These are phyloP conservation scores for Drosophila hamatofila DNA, from an alignment of 2,888 invertebrate species.

Conservation along the genomic window DNA sequence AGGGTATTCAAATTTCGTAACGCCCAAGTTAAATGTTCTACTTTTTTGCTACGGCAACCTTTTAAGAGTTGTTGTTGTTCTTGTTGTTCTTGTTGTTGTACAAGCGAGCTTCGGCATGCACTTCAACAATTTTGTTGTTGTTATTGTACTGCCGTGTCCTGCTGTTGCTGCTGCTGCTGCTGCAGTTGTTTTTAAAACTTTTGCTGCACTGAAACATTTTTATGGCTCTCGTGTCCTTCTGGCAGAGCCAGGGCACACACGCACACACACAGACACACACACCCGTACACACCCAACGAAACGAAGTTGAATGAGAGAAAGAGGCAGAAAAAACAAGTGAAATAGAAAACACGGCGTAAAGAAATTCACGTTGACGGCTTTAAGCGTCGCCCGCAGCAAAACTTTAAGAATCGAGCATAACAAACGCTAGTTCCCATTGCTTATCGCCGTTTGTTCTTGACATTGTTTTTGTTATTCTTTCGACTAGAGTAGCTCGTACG, in stretches of 20 bases:
- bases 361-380: constrained; percentile 20
- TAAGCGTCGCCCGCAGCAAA: constrained; percentile 35
- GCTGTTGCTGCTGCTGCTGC: constrained; percentile 23
- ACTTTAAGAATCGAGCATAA: constrained; percentile 53
- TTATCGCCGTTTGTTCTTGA: constrained; percentile 54
- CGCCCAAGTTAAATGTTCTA: constrained; percentile 9
- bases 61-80: constrained; percentile 59
- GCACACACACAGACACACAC: background rate
- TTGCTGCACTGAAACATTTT: constrained; percentile 67
- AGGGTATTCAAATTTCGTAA: constrained; percentile 6
- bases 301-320: background rate
- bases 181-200: constrained; percentile 57
- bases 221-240: constrained; percentile 75
- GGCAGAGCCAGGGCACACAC: constrained; percentile 43
- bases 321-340: constrained; percentile 50
- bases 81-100: constrained; percentile 14
- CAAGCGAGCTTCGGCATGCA: constrained; percentile 35
- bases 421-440: constrained; percentile 47
- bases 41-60: constrained; percentile 51
- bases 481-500: constrained; percentile 37
- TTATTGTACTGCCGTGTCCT: constrained; percentile 32
- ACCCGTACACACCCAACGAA: background rate
- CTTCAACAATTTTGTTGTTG: constrained; percentile 50
- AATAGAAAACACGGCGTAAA: constrained; percentile 67
- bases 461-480: constrained; percentile 56